A percentile compares a stretch with the other conserved stretches of the same genome.
Evolutionary conservation across 2,113 vertebrate species (phyloP).

Genomic region (Eolophus roseicapilla): DNA sequence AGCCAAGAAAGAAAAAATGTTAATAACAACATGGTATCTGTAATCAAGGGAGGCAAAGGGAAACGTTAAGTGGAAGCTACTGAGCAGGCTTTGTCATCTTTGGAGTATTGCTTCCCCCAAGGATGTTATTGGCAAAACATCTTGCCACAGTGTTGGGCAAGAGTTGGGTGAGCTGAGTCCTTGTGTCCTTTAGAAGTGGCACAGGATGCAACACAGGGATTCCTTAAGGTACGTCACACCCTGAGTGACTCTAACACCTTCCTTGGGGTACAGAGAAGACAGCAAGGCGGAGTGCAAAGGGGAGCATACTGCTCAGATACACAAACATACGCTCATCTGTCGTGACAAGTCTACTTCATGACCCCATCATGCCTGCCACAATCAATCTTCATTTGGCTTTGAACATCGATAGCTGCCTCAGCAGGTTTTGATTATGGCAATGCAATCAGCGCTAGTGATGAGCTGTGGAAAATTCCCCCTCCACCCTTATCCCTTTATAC

Average conservation of each 20-base stretch:
- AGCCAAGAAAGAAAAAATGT: not conserved
- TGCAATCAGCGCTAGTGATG: not conserved
- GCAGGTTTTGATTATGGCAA: not conserved
- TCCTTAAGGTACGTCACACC: rapidly evolving
- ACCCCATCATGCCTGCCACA: not conserved
- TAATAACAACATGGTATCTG: not conserved
- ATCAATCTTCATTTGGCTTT: not conserved
- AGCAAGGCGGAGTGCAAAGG: not conserved
- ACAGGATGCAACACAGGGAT: rapidly evolving
- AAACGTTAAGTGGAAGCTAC: not conserved
- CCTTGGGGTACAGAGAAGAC: not conserved
- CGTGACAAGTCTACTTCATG: not conserved
- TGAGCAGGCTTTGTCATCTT: not conserved
- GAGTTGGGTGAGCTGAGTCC: not conserved
- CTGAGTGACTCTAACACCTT: not conserved
- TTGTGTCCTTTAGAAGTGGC: not conserved
- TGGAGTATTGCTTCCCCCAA: not conserved
- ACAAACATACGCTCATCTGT: rapidly evolving
- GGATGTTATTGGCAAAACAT: not conserved
- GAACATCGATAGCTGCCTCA: not conserved
- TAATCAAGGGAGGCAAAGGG: not conserved
- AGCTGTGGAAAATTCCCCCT: not conserved
- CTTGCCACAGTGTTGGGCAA: not conserved
- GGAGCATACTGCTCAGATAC: rapidly evolving
- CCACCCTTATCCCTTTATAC: not conserved